Conservation (phyloP, 2,888 invertebrate genomes). For the Parapristionchus giblindavisi region DNA sequence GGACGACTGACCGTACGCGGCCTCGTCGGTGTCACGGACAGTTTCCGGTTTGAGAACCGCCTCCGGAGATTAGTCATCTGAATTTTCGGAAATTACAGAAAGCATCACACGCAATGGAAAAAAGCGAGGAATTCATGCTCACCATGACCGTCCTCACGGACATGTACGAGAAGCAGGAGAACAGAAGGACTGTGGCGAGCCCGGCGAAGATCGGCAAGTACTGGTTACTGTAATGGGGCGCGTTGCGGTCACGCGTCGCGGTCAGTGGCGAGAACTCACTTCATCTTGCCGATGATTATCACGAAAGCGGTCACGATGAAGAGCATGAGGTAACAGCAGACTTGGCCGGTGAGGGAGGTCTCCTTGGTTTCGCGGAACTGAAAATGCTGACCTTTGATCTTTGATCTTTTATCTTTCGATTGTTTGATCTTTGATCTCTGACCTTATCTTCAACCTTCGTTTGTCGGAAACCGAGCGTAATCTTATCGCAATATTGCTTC, state of each 20-base stretch:
- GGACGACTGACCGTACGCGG: too few relatives aligned
- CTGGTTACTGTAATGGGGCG: too few relatives aligned
- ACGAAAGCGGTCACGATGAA: conserved; percentile 54
- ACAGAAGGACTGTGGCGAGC: conserved; percentile 43
- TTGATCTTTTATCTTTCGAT: background rate
- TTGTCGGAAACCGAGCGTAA: conserved; percentile 86
- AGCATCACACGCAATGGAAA: too few relatives aligned
- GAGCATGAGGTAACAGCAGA: conserved; percentile 57
- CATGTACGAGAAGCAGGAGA: conserved; percentile 33
- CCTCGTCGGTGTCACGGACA: too few relatives aligned
- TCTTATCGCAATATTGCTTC: conserved; percentile 80
- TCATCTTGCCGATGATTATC: conserved; percentile 51
- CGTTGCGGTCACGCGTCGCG: too few relatives aligned
- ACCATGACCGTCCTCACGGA: conserved; percentile 35
- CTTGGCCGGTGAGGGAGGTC: conserved; percentile 52
- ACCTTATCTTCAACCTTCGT: conserved; percentile 84
- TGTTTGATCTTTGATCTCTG: background rate
- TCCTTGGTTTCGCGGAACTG: conserved; percentile 63
- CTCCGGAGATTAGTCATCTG: too few relatives aligned
- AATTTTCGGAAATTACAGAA: too few relatives aligned
- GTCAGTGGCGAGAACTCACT: conserved; percentile 44
- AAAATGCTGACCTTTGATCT: conserved; percentile 24
- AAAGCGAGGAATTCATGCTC: background rate
- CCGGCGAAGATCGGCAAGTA: conserved; percentile 42
- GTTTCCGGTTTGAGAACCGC: too few relatives aligned